phyloP scores from a whole-genome alignment of 2,113 vertebrate genomes.

The Quiscalus mexicanus region DNA sequence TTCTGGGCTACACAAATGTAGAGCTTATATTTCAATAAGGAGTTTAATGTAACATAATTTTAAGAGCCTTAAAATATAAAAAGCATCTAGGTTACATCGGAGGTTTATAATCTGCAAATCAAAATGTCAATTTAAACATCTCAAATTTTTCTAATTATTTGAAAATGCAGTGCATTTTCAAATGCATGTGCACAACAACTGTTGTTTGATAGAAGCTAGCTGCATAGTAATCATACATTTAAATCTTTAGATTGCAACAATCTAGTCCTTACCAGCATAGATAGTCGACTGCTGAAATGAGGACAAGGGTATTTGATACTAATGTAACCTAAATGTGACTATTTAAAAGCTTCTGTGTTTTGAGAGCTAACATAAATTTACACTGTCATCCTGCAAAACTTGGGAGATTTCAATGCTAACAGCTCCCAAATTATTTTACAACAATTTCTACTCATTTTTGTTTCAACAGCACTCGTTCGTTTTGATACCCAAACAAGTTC shows the following conservation, averaged over 20 bases:
- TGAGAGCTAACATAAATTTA: not conserved
- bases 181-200: not conserved
- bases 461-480: not conserved
- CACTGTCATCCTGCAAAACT: not conserved
- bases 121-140: not conserved
- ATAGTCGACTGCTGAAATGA: not conserved
- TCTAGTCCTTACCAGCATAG: not conserved
- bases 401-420: not conserved
- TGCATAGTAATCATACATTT: not conserved
- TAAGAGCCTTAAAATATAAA: not conserved
- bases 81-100: fast-evolving
- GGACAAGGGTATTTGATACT: not conserved
- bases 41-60: not conserved
- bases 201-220: not conserved
- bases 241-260: not conserved
- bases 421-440: not conserved
- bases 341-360: not conserved
- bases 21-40: not conserved
- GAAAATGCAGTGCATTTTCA: not conserved
- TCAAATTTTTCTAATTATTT: not conserved
- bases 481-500: not conserved
- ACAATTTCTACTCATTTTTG: not conserved
- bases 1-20: not conserved
- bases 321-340: not conserved
- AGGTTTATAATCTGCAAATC: not conserved